Evolutionary conservation across 2,113 vertebrate species (phyloP), one percentile per base, ranked within the genome.

Genomic region (Notiomystis cincta): DNA sequence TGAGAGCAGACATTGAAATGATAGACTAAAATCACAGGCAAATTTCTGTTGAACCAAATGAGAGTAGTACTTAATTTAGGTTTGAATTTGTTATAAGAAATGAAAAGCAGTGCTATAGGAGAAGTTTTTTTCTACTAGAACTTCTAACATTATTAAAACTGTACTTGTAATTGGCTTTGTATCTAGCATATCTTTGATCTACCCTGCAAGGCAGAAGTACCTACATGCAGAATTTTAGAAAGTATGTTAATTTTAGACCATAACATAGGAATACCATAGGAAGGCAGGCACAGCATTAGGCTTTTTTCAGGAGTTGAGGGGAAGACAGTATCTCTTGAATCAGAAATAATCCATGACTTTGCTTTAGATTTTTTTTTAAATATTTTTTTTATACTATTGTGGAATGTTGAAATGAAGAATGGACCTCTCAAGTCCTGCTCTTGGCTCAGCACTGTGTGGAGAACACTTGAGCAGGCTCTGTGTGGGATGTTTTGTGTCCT

Each of bases 11-110:
- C 20, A 58, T 30, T 56, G 73, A 28, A 73, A 80, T 31, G 33
- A 51, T 0, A 66, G 42, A 45, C 18, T 48, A 82, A 54, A 75
- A 44, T 21, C 13, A 8, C 4, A 62, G 23, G n/a, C 0, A 0
- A 42, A 53, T 22, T 38, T 71, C 60, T 85, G 5, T 60, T 61
- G 67, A 80, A 54, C 21, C 62, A 67, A 42, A 56, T 28, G 2
- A 51, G 0, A 60, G 16, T 3, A 35, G 11, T 15, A 51, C 6
- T 81, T 67, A 24, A 75, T 51, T 90, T 51, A 48, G 23, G 28
- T 31, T 64, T 67, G 15, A 2, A 76, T 94, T 67, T 38, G 10
- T 44, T 72, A 5, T 23, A 65, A 66, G n/a, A 56, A 69, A 87
- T 18, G 24, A 86, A 64, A 56, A 75, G 10, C 5, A 38, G 54